Evolutionary conservation across 2,113 vertebrate species (phyloP), one percentile per base, ranked within the genome.

Genomic region (Chionodraco myersi): DNA sequence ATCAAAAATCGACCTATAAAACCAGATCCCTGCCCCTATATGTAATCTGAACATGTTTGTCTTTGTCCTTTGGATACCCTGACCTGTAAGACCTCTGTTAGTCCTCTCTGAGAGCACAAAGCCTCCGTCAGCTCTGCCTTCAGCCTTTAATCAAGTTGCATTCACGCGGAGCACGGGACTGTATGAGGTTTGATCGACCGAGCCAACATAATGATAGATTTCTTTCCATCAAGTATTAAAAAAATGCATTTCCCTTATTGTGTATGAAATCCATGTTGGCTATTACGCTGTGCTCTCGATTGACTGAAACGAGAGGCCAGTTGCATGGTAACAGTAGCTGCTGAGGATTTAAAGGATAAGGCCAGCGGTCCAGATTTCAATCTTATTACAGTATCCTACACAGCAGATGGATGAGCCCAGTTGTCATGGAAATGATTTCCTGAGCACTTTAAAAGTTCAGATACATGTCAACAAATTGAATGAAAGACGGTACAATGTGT

Each of bases 101-200:
- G 18, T 8, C 7, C 44, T 72, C 52, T 64, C 59, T 71, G 11
- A 8, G 6, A 13, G 23, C 58, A 77, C 44, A 49, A 54, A 52
- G 34, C 48, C 63, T 52, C 41, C 65, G 85, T 83, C 72, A 70
- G 52, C 63, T 51, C 68, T 14, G 11, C 36, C 67, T 64, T 88
- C 58, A 75, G 47, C 16, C 26, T 12, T 0, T 67, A 15, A 1
- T 78, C 71, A 72, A 11, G 71, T 61, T 12, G 13, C 52, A 75
- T 72, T 83, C 44, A 72, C 13, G 10, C 16, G 45, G 41, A 78
- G n/a, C 12, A 9, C 16, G 53, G 15, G 64, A 8, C 49, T 44
- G 5, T 72, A 21, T 41, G 12, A 75, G 48, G 21, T 62, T 23
- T 34, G 16, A 84, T 30, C 62, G 51, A 60, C 15, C 1, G 12